These are phyloP conservation scores for Cotesia vestalis DNA, from an alignment of 1,140 invertebrate species.

Conservation along the genomic window DNA sequence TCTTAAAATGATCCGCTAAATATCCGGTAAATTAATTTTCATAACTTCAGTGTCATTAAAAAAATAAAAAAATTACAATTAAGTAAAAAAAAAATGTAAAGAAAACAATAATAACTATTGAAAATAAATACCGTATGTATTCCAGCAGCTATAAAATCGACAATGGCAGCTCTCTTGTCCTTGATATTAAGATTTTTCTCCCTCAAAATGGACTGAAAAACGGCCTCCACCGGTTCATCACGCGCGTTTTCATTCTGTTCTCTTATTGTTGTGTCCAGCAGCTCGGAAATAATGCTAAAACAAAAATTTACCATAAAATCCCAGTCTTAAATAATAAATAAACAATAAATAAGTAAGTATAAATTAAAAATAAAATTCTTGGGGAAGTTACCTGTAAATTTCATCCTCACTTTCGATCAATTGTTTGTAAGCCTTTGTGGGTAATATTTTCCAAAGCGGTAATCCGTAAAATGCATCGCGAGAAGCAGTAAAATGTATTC, in stretches of 20 bases:
- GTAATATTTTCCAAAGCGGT: slow-evolving; percentile 83
- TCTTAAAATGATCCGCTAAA: too few species aligned
- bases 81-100: background rate
- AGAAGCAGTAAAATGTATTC: slow-evolving; percentile 78
- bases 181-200: slow-evolving; percentile 76
- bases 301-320: slow-evolving; percentile 28
- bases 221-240: slow-evolving; percentile 72
- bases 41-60: too few species aligned
- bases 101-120: background rate
- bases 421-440: slow-evolving; percentile 76
- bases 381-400: slow-evolving; percentile 74
- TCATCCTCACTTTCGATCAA: slow-evolving; percentile 79
- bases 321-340: background rate
- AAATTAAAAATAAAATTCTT: background rate
- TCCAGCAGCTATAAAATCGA: slow-evolving; percentile 87
- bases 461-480: slow-evolving; percentile 84
- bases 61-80: too few species aligned
- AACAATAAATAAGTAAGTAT: background rate
- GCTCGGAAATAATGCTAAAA: slow-evolving; percentile 78
- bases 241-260: slow-evolving; percentile 63
- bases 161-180: slow-evolving; percentile 85
- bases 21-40: too few species aligned
- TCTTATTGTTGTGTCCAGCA: slow-evolving; percentile 73
- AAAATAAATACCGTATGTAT: slow-evolving; percentile 78
- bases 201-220: slow-evolving; percentile 79